Evolutionary conservation across 2,888 invertebrate genomes (phyloP).

Genomic region (Tetrapedia diversipes): DNA sequence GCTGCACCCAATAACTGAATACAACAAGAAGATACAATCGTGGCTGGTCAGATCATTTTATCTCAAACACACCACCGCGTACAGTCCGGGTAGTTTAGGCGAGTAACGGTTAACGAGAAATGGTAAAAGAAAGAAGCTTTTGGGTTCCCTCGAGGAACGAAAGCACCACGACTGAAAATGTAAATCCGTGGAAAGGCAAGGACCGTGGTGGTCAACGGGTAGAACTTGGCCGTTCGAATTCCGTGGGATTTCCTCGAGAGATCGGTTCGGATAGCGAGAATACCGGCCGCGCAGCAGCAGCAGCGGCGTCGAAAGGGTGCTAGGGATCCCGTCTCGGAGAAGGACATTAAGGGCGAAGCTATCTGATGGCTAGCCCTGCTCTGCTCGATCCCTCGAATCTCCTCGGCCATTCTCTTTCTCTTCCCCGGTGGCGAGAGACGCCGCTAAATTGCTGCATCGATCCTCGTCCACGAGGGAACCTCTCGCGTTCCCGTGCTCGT

Average conservation of each 20-base stretch:
- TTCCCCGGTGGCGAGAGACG: not conserved
- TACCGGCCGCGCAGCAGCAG: constrained; percentile 1
- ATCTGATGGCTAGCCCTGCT: constrained; percentile 68
- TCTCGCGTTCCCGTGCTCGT: constrained; percentile 39
- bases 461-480: constrained; percentile 47
- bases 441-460: constrained; percentile 69
- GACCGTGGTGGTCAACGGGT: constrained; percentile 6
- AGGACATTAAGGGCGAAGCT: constrained; percentile 72
- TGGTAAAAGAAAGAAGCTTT: no score
- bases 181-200: constrained; percentile 28
- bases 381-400: constrained; percentile 26
- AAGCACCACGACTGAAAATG: not conserved
- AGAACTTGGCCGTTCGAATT: constrained; percentile 32
- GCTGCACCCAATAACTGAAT: no score
- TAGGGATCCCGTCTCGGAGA: constrained; percentile 65
- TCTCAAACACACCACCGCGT: no score
- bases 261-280: constrained; percentile 58
- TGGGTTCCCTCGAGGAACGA: no score
- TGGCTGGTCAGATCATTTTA: no score
- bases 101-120: no score
- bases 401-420: constrained; percentile 35
- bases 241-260: constrained; percentile 37
- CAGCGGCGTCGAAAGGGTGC: constrained; percentile 50
- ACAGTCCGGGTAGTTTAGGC: no score
- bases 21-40: no score